A percentile compares a stretch with the other conserved stretches of the same genome.
Conservation (phyloP, 2,113 vertebrate genomes). For the Semnopithecus entellus region DNA sequence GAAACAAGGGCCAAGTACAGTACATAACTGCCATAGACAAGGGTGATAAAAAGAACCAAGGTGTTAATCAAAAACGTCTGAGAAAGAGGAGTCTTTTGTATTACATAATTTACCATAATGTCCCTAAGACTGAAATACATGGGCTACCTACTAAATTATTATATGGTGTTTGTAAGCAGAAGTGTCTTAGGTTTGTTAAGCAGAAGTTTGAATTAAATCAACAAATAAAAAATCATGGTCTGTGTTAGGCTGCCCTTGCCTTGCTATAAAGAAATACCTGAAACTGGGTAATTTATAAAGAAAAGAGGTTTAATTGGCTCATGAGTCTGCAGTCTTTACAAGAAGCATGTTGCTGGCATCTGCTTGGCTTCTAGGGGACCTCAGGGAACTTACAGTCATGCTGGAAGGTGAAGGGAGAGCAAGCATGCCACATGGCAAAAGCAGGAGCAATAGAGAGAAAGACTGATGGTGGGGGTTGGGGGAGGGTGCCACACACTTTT, state of each 20-base stretch:
- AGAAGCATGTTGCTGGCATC: too few species aligned
- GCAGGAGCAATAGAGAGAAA: too few species aligned
- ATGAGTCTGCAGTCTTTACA: too few species aligned
- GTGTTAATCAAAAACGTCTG: not conserved
- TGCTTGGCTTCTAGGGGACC: too few species aligned
- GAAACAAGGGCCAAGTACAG: accelerated
- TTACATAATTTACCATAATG: not conserved
- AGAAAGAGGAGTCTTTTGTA: not conserved
- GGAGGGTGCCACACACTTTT: too few species aligned
- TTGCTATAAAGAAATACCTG: too few species aligned
- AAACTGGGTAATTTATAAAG: too few species aligned
- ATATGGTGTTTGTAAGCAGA: not conserved
- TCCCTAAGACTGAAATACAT: not conserved
- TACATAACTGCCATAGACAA: not conserved
- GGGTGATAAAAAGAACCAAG: not conserved
- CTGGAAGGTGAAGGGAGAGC: too few species aligned
- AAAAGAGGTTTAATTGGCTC: too few species aligned
- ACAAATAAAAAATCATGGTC: not conserved
- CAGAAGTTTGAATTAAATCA: not conserved
- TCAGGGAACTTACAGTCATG: too few species aligned
- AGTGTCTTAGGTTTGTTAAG: not conserved
- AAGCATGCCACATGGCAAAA: too few species aligned
- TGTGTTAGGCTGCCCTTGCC: too few species aligned
- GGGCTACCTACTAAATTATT: not conserved
- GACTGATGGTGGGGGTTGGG: accelerated